Conservation (phyloP, 2,888 invertebrate genomes). For the Agrenia bidenticulata region DNA sequence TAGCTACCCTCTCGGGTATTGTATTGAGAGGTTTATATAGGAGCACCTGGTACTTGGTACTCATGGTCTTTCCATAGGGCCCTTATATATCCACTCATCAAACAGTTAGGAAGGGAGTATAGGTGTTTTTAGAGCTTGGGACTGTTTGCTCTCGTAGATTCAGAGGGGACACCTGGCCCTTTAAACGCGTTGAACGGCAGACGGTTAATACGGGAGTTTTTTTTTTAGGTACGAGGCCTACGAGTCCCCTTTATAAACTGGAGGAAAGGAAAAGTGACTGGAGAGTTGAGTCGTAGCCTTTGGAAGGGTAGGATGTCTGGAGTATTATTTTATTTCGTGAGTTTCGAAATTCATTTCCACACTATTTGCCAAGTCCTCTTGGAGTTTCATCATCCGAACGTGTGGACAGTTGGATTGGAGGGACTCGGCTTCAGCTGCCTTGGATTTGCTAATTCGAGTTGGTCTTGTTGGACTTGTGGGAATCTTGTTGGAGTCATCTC, state of each 20-base stretch:
- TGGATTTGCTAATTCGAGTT: constrained; percentile 7
- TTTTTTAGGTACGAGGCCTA: neutral
- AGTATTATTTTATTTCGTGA: too few species aligned
- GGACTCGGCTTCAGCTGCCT: constrained; percentile 14
- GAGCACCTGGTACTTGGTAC: constrained; percentile 5
- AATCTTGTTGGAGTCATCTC: neutral
- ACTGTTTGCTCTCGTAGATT: neutral
- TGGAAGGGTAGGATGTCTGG: neutral
- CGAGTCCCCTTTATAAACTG: constrained; percentile 5
- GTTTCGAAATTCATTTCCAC: too few species aligned
- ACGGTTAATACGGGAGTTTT: constrained; percentile 14
- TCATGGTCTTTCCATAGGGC: too few species aligned
- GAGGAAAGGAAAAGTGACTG: constrained; percentile 19
- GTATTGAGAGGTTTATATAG: neutral
- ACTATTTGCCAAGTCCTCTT: neutral
- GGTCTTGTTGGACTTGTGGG: neutral
- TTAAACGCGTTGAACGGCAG: constrained; percentile 20
- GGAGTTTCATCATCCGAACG: too few species aligned
- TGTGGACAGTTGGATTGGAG: too few species aligned
- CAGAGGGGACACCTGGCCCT: constrained; percentile 16
- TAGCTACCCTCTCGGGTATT: neutral
- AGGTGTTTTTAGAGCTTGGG: too few species aligned
- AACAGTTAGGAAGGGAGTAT: too few species aligned
- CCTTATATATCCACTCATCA: too few species aligned
- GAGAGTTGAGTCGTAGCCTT: constrained; percentile 12